A percentile compares a stretch with the other conserved stretches of the same genome.
Conservation (phyloP, 2,797 vertebrate species). For the Anguilla megastoma region DNA sequence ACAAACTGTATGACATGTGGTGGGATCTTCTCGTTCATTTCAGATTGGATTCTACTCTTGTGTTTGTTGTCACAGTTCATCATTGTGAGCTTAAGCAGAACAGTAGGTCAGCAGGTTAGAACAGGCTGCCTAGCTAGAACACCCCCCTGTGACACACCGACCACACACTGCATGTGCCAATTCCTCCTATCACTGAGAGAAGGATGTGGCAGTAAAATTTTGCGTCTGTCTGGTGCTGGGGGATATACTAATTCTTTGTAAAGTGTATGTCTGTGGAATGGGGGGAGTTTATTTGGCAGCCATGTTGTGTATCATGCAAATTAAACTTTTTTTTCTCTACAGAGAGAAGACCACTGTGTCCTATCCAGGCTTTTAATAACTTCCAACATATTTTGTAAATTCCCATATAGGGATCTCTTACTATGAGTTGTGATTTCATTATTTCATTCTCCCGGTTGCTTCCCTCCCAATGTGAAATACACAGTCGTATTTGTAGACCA, state of each 20-base stretch:
- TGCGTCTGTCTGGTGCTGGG: not conserved
- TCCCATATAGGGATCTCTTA: not conserved
- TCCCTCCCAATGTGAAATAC: not conserved
- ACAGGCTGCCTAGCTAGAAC: not conserved
- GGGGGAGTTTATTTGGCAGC: not conserved
- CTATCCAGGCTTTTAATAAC: slow-evolving; percentile 48
- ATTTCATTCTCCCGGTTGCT: not conserved
- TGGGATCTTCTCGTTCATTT: not conserved
- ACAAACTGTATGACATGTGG: not conserved
- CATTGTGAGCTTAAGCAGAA: not conserved
- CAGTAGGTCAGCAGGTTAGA: slow-evolving; percentile 21
- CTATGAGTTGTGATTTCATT: not conserved
- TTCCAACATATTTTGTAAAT: not conserved
- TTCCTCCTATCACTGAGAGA: not conserved
- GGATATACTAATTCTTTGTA: not conserved
- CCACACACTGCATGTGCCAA: not conserved
- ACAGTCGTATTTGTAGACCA: not conserved
- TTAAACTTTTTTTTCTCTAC: slow-evolving; percentile 33
- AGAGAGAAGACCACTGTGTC: slow-evolving; percentile 51
- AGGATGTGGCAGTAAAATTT: not conserved
- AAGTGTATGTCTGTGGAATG: not conserved
- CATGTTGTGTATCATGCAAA: not conserved
- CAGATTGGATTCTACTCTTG: not conserved
- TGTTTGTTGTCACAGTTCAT: slow-evolving; percentile 17
- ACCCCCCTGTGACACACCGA: not conserved